These are phyloP conservation scores for Semnornis frantzii DNA, from an alignment of 2,113 vertebrate species.

Conservation along the genomic window DNA sequence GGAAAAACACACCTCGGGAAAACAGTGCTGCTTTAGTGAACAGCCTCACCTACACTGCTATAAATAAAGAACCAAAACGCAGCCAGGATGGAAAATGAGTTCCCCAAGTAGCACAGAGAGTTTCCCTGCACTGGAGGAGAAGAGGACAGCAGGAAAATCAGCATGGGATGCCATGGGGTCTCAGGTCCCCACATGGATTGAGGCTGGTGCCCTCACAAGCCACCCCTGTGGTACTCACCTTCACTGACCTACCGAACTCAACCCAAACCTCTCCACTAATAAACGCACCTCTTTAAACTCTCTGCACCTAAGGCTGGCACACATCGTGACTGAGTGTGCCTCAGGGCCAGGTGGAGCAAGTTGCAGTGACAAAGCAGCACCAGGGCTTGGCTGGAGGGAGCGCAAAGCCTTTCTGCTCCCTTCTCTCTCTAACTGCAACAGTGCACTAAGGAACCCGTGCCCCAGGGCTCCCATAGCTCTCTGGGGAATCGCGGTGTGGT, in stretches of 20 bases:
- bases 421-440: background rate
- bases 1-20: background rate
- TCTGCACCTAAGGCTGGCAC: fast-evolving
- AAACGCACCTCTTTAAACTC: background rate
- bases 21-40: background rate
- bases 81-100: background rate
- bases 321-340: fast-evolving
- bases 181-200: background rate
- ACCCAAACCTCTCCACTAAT: background rate
- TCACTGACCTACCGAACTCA: background rate
- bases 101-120: background rate
- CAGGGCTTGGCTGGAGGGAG: background rate
- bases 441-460: background rate
- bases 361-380: fast-evolving
- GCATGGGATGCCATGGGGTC: background rate
- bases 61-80: background rate
- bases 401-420: fast-evolving
- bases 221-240: fast-evolving
- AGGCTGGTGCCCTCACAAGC: fast-evolving
- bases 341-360: background rate
- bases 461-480: background rate
- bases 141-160: background rate
- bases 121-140: background rate
- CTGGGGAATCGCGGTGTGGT: background rate
- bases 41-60: background rate